Percentiles rank a stretch among this genome's conserved stretches.
These are phyloP conservation scores for Nowickia ferox DNA, from an alignment of 2,888 invertebrate species.

Conservation along the genomic window DNA sequence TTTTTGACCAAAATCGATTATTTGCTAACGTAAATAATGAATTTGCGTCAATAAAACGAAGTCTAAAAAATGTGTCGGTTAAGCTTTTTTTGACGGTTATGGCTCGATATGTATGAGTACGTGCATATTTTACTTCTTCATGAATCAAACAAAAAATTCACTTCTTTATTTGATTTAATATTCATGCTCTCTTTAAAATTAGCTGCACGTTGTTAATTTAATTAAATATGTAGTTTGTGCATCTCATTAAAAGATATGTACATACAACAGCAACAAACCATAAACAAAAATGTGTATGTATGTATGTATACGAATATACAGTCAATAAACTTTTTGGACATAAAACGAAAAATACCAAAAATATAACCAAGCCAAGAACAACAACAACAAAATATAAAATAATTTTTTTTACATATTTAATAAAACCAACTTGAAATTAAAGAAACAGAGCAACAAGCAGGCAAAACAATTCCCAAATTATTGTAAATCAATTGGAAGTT, in stretches of 20 bases:
- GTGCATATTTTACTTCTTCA: background rate
- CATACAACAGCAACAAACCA: background rate
- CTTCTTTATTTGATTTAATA: constrained; percentile 16
- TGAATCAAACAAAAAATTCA: too few species aligned
- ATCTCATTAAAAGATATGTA: background rate
- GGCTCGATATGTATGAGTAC: too few species aligned
- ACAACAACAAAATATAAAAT: background rate
- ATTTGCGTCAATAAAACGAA: too few species aligned
- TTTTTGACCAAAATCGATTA: too few species aligned
- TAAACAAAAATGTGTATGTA: background rate
- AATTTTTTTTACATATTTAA: background rate
- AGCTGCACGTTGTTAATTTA: constrained; percentile 22
- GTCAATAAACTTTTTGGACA: constrained; percentile 48
- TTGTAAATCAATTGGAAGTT: constrained; percentile 9
- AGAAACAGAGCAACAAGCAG: background rate
- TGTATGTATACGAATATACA: background rate
- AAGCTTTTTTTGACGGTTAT: too few species aligned
- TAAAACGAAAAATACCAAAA: constrained; percentile 15
- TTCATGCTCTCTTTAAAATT: constrained; percentile 30
- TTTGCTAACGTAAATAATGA: too few species aligned
- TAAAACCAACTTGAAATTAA: constrained; percentile 12
- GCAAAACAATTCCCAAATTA: background rate
- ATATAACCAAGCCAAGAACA: background rate
- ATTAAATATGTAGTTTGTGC: background rate
- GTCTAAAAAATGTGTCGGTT: too few species aligned